A percentile compares a stretch with the other conserved stretches of the same genome.
Conservation (phyloP, 2,113 vertebrate genomes). For the Holacanthus passer region DNA sequence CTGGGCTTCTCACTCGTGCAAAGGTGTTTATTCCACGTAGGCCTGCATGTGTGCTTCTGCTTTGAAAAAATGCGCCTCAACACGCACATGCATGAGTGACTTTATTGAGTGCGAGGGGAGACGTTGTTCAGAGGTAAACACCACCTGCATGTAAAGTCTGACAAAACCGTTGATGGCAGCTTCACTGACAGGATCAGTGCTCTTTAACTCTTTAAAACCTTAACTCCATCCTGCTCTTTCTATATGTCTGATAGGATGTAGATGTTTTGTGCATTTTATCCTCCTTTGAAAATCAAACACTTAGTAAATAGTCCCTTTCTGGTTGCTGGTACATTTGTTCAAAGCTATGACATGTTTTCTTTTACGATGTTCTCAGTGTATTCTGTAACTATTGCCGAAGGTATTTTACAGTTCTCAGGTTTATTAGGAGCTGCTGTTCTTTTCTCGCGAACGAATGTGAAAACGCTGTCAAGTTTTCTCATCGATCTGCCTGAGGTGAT, state of each 20-base stretch:
- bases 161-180: constrained; percentile 12
- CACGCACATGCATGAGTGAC: constrained; percentile 7
- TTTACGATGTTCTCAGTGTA: neutral
- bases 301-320: constrained; percentile 1
- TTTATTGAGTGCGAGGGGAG: constrained; percentile 1
- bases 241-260: neutral
- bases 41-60: neutral
- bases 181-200: constrained; percentile 7
- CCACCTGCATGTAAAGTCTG: neutral
- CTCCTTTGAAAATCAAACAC: constrained; percentile 14
- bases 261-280: constrained; percentile 3
- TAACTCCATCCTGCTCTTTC: constrained; percentile 1
- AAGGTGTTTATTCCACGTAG: neutral
- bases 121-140: constrained; percentile 21
- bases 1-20: constrained; percentile 6
- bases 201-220: constrained; percentile 6
- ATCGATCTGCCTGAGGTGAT: constrained; percentile 27
- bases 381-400: constrained; percentile 12
- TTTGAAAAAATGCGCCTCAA: neutral
- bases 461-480: constrained; percentile 4
- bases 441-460: constrained; percentile 31
- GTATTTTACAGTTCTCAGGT: constrained; percentile 19
- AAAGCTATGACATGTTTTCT: constrained; percentile 18
- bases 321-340: neutral
- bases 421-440: constrained; percentile 9